Percentiles rank a stretch among this genome's conserved stretches.
phyloP scores from a whole-genome alignment of 2,113 vertebrate species.

The Rhea americana region DNA sequence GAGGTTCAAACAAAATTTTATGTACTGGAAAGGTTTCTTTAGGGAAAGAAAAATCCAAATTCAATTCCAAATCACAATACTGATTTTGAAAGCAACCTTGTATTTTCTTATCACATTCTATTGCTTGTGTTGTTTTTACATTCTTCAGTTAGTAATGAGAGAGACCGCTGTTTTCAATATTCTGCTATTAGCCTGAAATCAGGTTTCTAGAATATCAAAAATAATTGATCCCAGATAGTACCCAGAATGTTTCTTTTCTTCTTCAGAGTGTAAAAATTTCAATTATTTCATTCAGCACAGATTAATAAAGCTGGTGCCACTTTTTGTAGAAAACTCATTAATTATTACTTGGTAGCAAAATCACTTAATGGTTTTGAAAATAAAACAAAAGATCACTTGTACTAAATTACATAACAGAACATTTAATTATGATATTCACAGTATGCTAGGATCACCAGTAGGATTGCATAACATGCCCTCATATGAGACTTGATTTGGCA shows the following conservation, averaged over 20 bases:
- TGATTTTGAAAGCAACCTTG: slow-evolving; percentile 5
- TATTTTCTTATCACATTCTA: neutral
- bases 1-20: neutral
- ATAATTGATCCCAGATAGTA: slow-evolving; percentile 16
- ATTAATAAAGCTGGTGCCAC: neutral
- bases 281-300: slow-evolving; percentile 13
- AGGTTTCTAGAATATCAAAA: slow-evolving; percentile 20
- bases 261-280: slow-evolving; percentile 10
- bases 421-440: neutral
- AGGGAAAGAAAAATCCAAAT: neutral
- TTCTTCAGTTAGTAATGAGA: neutral
- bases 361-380: neutral
- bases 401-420: slow-evolving; percentile 8
- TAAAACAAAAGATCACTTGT: neutral
- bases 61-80: neutral
- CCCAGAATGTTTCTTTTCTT: neutral
- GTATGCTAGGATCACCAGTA: neutral
- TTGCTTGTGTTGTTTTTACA: neutral
- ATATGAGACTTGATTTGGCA: neutral
- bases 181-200: neutral
- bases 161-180: neutral
- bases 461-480: neutral
- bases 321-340: slow-evolving; percentile 13
- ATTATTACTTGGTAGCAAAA: neutral
- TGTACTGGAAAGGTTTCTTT: neutral